These are phyloP conservation scores for Teleiodes luculella DNA, from an alignment of 2,888 invertebrate species.

Conservation along the genomic window DNA sequence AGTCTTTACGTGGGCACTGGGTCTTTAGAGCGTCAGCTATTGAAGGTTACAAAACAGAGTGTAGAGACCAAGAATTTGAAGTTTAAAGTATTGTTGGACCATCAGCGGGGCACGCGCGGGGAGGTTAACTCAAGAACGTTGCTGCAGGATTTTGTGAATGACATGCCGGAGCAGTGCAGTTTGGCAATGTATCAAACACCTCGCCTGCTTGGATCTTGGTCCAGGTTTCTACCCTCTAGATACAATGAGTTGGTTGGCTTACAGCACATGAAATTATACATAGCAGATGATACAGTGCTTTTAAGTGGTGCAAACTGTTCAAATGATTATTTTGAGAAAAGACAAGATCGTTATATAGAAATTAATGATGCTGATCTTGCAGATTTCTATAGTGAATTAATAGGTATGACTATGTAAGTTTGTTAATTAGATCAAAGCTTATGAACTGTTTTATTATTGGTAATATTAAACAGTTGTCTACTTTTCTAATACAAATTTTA, in stretches of 20 bases:
- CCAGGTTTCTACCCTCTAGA: constrained; percentile 88
- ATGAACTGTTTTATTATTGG: constrained; percentile 40
- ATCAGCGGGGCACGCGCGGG: constrained; percentile 92
- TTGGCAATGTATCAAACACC: constrained; percentile 97
- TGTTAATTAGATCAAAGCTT: too few relatives aligned
- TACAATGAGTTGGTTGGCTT: constrained; percentile 96
- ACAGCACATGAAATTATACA: constrained; percentile 98
- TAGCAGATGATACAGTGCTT: constrained; percentile 95
- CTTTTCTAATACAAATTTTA: constrained; percentile 16
- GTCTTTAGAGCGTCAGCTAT: constrained; percentile 86
- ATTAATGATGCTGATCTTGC: constrained; percentile 89
- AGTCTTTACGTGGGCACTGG: constrained; percentile 97
- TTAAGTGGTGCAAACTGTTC: constrained; percentile 99
- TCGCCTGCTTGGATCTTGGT: constrained; percentile 88
- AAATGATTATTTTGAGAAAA: constrained; percentile 96
- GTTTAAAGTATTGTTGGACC: constrained; percentile 91
- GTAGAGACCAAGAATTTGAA: constrained; percentile 77
- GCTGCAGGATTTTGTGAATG: constrained; percentile 84
- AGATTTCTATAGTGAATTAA: constrained; percentile 89
- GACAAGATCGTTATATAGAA: constrained; percentile 97
- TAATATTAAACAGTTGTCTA: constrained; percentile 80
- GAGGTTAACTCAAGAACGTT: constrained; percentile 86
- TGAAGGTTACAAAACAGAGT: constrained; percentile 82
- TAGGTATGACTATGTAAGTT: constrained; percentile 79
- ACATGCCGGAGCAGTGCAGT: constrained; percentile 78